A percentile compares a stretch with the other conserved stretches of the same genome.
These are phyloP conservation scores for silkworm (Bombyx mori) DNA, from an alignment of 1,140 invertebrate species.

Conservation along the genomic window ASM3026992v2 NC_085118.1:13592001-13592500, in stretches of 20 bases:
- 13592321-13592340: too few species aligned
- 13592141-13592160: slow-evolving; percentile 23
- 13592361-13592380: too few species aligned
- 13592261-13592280: too few species aligned
- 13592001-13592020: slow-evolving; percentile 35
- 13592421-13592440: neutral
- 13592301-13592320: too few species aligned
- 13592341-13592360: too few species aligned
- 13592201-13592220: too few species aligned
- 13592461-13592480: neutral
- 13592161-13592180: neutral
- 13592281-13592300: too few species aligned
- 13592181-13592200: too few species aligned
- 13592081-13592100: slow-evolving; percentile 28
- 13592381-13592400: too few species aligned
- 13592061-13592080: slow-evolving; percentile 39
- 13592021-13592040: slow-evolving; percentile 50
- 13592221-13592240: too few species aligned
- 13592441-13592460: neutral
- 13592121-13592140: slow-evolving; percentile 32
- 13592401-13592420: neutral
- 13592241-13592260: too few species aligned
- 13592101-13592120: slow-evolving; percentile 37
- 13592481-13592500: neutral
- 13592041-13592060: slow-evolving; percentile 37